phyloP scores from a whole-genome alignment of 2,888 invertebrate species.

The Rhodophaea formosa region DNA sequence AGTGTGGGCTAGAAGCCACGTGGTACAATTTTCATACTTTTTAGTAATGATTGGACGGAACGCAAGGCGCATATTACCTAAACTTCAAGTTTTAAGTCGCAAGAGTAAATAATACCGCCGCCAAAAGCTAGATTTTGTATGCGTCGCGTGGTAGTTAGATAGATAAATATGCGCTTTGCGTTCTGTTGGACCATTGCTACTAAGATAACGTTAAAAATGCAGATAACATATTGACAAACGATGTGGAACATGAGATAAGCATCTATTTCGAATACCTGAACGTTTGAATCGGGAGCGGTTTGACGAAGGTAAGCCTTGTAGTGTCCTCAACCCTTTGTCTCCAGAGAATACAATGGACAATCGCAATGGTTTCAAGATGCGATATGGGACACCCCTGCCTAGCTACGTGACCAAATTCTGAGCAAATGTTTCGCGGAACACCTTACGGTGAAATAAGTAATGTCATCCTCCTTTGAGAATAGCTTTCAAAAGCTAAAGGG shows the following conservation, averaged over 20 bases:
- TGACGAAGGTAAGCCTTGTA: constrained; percentile 43
- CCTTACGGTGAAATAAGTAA: constrained; percentile 67
- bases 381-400: constrained; percentile 70
- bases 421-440: constrained; percentile 69
- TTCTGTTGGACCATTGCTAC: no score
- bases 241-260: constrained; percentile 34
- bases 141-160: no score
- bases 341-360: constrained; percentile 76
- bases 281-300: constrained; percentile 26
- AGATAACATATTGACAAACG: constrained; percentile 19
- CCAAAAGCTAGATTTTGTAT: no score
- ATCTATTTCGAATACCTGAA: constrained; percentile 25
- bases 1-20: no score
- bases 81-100: no score
- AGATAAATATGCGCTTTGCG: no score
- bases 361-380: constrained; percentile 71
- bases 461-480: constrained; percentile 59
- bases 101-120: no score
- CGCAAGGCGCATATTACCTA: no score
- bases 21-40: no score
- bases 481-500: constrained; percentile 26
- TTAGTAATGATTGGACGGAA: no score
- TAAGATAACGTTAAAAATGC: no score
- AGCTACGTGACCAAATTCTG: constrained; percentile 77
- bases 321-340: constrained; percentile 76